Percentiles rank a stretch among this genome's conserved stretches.
Evolutionary conservation across 2,888 invertebrate species (phyloP).

Genomic region (Agrotis exclamationis): DNA sequence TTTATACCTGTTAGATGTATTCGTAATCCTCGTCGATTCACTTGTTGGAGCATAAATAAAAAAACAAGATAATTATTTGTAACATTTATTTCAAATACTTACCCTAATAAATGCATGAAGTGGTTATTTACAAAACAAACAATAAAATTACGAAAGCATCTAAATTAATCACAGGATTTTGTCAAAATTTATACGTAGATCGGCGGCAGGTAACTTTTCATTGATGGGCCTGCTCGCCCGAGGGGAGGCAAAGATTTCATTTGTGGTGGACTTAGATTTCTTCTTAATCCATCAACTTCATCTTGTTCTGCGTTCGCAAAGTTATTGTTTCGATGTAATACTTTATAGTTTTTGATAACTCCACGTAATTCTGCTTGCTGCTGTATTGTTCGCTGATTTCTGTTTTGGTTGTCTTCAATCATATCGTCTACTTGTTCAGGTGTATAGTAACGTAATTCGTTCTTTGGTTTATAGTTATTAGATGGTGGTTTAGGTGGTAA

Average conservation of each 20-base stretch:
- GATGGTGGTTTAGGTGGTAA: slow-evolving; percentile 72
- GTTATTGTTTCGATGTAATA: slow-evolving; percentile 82
- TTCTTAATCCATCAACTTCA: slow-evolving; percentile 69
- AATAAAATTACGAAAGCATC: slow-evolving; percentile 42
- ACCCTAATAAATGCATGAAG: slow-evolving; percentile 85
- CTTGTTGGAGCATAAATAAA: no score
- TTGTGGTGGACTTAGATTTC: slow-evolving; percentile 77
- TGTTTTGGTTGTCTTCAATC: slow-evolving; percentile 61
- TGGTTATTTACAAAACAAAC: slow-evolving; percentile 78
- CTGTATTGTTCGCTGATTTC: slow-evolving; percentile 71
- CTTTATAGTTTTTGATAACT: slow-evolving; percentile 86
- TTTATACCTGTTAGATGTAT: no score
- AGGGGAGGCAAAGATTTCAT: slow-evolving; percentile 82
- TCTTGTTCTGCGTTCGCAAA: slow-evolving; percentile 71
- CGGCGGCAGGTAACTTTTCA: slow-evolving; percentile 86
- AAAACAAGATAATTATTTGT: slow-evolving; percentile 9
- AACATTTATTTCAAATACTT: slow-evolving; percentile 46
- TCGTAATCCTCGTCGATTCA: no score
- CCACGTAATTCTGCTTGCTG: slow-evolving; percentile 82
- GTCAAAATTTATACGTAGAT: slow-evolving; percentile 75
- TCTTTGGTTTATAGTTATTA: slow-evolving; percentile 70
- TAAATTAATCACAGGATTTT: slow-evolving; percentile 79
- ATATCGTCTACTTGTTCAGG: slow-evolving; percentile 66
- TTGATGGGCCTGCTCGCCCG: slow-evolving; percentile 86
- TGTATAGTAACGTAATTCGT: slow-evolving; percentile 70